Conservation (phyloP, 2,888 invertebrate genomes). For the Pollenia angustigena region DNA sequence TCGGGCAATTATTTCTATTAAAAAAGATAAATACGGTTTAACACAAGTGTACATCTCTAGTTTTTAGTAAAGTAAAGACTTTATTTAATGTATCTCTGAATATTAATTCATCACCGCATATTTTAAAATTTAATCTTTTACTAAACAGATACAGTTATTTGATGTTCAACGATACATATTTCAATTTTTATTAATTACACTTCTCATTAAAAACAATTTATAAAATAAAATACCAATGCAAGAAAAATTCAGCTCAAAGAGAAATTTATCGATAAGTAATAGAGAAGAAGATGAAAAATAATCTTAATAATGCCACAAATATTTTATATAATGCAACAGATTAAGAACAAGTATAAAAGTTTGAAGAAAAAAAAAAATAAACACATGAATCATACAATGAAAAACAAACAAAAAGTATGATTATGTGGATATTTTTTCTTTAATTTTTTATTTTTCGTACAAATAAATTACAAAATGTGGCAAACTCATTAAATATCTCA, state of each 20-base stretch:
- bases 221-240: neutral
- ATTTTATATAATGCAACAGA: conserved; percentile 29
- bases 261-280: conserved; percentile 14
- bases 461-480: conserved; percentile 66
- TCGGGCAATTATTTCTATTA: too few species aligned
- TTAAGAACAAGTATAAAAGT: conserved; percentile 2
- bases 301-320: conserved; percentile 7
- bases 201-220: too few species aligned
- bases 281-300: neutral
- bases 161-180: too few species aligned
- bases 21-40: too few species aligned
- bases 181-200: too few species aligned
- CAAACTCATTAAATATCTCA: conserved; percentile 68
- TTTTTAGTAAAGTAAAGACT: too few species aligned
- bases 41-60: too few species aligned
- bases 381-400: conserved; percentile 54
- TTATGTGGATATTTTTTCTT: conserved; percentile 58
- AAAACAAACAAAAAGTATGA: conserved; percentile 46
- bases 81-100: too few species aligned
- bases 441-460: conserved; percentile 31
- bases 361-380: conserved; percentile 4
- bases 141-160: too few species aligned
- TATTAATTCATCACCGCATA: too few species aligned
- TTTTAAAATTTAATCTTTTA: too few species aligned
- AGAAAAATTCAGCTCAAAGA: neutral